Evolutionary conservation across 92 coral and sea anemone species (phyloP).

Genomic region (Porites cylindrica): DNA sequence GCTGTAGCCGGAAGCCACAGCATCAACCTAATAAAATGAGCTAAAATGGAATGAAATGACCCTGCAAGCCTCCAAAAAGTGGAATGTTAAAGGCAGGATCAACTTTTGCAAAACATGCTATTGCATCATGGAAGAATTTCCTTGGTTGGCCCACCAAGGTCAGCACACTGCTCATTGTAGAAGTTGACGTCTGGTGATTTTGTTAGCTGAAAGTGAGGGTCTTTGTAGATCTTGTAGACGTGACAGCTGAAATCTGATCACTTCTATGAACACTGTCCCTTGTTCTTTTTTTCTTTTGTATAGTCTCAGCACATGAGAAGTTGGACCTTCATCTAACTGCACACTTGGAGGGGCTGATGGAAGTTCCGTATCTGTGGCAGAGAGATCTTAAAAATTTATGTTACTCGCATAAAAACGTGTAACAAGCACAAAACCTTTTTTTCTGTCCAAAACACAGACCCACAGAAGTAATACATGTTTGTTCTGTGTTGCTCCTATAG

Average conservation of each 20-base stretch:
- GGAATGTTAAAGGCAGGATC: slow-evolving; percentile 62
- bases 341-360: background rate
- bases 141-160: slow-evolving; percentile 65
- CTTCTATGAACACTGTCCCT: slow-evolving; percentile 52
- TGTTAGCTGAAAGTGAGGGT: slow-evolving; percentile 38
- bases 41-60: slow-evolving; percentile 63
- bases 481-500: too few relatives aligned
- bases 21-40: slow-evolving; percentile 49
- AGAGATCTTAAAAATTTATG: background rate
- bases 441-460: background rate
- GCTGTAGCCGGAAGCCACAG: slow-evolving; percentile 53
- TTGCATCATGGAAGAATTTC: slow-evolving; percentile 58
- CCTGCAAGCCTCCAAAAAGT: slow-evolving; percentile 54
- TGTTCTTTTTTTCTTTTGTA: slow-evolving; percentile 32
- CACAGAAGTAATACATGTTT: background rate
- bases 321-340: background rate
- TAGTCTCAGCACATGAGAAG: slow-evolving; percentile 13
- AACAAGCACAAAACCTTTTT: background rate
- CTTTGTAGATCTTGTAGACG: slow-evolving; percentile 52
- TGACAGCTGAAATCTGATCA: slow-evolving; percentile 68
- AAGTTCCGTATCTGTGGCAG: background rate
- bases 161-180: slow-evolving; percentile 61
- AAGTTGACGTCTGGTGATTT: slow-evolving; percentile 39
- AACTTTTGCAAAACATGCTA: slow-evolving; percentile 38
- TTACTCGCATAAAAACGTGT: background rate